phyloP scores from a whole-genome alignment of 2,888 invertebrate species.

The Orchesella flavescens region DNA sequence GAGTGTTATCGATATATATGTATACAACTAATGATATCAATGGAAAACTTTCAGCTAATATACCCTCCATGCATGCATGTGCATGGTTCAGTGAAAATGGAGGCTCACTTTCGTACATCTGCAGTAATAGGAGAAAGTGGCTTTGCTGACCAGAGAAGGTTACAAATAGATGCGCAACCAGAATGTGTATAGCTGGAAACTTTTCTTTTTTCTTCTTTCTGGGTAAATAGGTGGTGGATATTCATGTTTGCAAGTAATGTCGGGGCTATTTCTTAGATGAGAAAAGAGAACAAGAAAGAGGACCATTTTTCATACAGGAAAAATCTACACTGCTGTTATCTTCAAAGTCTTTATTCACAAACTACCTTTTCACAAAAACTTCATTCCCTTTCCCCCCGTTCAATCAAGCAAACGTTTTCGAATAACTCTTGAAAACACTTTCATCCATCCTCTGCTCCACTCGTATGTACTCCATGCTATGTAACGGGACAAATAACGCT shows the following conservation, averaged over 20 bases:
- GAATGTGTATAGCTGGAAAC: no score
- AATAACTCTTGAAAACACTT: slow-evolving; percentile 38
- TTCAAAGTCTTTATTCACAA: slow-evolving; percentile 36
- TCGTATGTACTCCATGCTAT: no score
- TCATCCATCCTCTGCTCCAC: slow-evolving; percentile 20
- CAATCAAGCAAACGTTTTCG: slow-evolving; percentile 53
- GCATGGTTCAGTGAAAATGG: neutral
- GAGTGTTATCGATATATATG: no score
- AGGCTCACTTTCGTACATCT: neutral
- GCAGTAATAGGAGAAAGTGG: neutral
- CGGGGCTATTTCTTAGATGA: slow-evolving; percentile 3
- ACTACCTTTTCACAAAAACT: slow-evolving; percentile 46
- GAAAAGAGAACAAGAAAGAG: slow-evolving; percentile 30
- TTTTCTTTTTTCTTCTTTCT: no score
- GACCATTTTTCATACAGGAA: slow-evolving; percentile 53
- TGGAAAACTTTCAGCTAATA: neutral
- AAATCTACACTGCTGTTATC: slow-evolving; percentile 48
- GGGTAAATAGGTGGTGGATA: neutral
- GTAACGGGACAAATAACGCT: neutral
- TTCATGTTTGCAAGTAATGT: neutral
- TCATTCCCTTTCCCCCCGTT: slow-evolving; percentile 32
- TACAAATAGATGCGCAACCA: no score
- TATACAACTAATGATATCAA: neutral
- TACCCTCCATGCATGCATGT: neutral
- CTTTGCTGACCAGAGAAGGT: no score